phyloP scores from a whole-genome alignment of 2,888 invertebrate species.

The Heterodera filipjevi region DNA sequence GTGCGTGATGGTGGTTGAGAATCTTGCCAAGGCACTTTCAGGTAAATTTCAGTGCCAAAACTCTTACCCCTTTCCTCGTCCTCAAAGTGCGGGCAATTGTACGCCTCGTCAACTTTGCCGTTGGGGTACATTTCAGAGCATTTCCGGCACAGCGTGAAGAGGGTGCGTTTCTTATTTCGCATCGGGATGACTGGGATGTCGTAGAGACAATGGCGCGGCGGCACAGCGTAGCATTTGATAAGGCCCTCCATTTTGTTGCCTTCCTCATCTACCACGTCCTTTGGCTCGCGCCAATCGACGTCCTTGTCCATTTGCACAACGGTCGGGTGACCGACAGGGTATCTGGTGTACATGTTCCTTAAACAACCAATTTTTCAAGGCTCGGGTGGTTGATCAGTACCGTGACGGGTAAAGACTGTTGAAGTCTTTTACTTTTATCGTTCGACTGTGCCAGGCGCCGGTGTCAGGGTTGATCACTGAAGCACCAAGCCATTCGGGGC shows the following conservation, averaged over 20 bases:
- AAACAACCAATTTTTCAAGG: background rate
- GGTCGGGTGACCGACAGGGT: background rate
- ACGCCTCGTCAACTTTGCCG: background rate
- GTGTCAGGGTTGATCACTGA: background rate
- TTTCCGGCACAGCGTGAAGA: background rate
- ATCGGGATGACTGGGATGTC: background rate
- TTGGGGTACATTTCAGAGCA: background rate
- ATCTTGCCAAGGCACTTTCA: background rate
- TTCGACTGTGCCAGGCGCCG: background rate
- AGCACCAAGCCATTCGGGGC: background rate
- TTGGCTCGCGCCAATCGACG: background rate
- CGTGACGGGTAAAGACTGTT: background rate
- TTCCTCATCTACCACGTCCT: background rate
- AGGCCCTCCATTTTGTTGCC: background rate
- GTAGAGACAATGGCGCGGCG: background rate
- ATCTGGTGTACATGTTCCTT: background rate
- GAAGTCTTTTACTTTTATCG: background rate
- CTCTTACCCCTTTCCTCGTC: background rate
- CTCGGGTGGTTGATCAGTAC: accelerated
- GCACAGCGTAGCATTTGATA: background rate
- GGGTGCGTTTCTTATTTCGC: background rate
- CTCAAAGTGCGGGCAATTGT: background rate
- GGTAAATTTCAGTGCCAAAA: background rate
- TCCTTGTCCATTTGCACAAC: background rate
- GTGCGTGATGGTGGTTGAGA: background rate